These are phyloP conservation scores for Hedya salicella DNA, from an alignment of 2,888 invertebrate genomes.

Conservation along the genomic window DNA sequence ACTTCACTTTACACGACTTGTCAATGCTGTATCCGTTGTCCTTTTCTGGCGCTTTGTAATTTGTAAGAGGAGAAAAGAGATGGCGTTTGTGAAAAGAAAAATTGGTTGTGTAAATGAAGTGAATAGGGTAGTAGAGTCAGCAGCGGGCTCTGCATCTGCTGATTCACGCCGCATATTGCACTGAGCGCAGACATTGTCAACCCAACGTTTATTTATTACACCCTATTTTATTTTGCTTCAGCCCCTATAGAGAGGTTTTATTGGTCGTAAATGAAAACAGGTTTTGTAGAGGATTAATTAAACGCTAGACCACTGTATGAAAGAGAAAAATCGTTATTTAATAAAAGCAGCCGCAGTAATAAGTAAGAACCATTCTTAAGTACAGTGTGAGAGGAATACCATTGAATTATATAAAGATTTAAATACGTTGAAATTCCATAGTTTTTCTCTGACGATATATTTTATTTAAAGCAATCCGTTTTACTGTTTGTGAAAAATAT, in stretches of 20 bases:
- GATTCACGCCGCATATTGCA: constrained; percentile 41
- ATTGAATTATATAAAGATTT: no score
- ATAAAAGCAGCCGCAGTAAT: neutral
- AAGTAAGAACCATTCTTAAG: neutral
- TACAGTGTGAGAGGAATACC: no score
- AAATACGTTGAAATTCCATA: no score
- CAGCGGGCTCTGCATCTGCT: constrained; percentile 35
- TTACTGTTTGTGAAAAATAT: no score
- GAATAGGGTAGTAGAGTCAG: constrained; percentile 33
- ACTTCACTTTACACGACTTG: neutral
- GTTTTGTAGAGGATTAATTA: neutral
- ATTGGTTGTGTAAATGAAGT: neutral
- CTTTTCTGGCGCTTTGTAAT: neutral
- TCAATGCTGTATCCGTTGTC: neutral
- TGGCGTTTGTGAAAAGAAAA: neutral
- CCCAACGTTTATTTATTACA: constrained; percentile 40
- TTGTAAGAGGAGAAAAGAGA: constrained; percentile 7
- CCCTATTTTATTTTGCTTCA: constrained; percentile 33
- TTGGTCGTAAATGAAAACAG: neutral
- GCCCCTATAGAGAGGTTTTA: constrained; percentile 6
- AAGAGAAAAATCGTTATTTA: neutral
- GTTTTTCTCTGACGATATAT: no score
- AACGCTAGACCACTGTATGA: neutral
- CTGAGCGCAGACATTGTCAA: constrained; percentile 35
- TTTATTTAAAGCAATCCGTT: no score